Conservation (phyloP, 1,140 invertebrate species). For the Drosophila nikananu region DNA sequence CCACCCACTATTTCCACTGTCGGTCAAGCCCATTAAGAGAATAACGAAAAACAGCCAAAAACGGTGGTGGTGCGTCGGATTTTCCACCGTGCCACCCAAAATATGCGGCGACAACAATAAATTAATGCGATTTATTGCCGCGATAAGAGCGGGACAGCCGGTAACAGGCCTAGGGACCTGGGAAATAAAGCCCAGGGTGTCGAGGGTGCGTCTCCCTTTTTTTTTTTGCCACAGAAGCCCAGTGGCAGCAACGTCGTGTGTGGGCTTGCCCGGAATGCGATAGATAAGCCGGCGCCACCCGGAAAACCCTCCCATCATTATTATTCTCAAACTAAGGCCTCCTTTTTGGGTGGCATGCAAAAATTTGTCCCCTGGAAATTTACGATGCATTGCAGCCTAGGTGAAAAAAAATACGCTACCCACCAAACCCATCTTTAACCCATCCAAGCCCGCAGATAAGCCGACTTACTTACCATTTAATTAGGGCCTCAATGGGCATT, state of each 20-base stretch:
- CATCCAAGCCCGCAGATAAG: constrained; percentile 53
- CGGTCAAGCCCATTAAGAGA: constrained; percentile 70
- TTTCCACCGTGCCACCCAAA: constrained; percentile 55
- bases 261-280: constrained; percentile 66
- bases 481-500: constrained; percentile 75
- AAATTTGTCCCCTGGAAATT: constrained; percentile 70
- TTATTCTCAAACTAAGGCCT: background rate
- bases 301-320: constrained; percentile 6
- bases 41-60: constrained; percentile 24
- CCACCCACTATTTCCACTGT: background rate
- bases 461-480: constrained; percentile 64
- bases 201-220: constrained; percentile 43
- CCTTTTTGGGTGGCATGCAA: constrained; percentile 60
- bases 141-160: constrained; percentile 68
- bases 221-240: background rate
- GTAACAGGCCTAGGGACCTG: constrained; percentile 35
- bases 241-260: constrained; percentile 46
- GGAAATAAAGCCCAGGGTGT: constrained; percentile 26
- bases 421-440: constrained; percentile 10
- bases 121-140: constrained; percentile 85
- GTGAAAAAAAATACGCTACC: background rate
- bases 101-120: constrained; percentile 84
- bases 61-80: constrained; percentile 11
- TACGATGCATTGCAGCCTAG: constrained; percentile 44
- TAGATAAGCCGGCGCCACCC: constrained; percentile 52